Conservation (phyloP, 2,888 invertebrate genomes). For the Thymelicus sylvestris region DNA sequence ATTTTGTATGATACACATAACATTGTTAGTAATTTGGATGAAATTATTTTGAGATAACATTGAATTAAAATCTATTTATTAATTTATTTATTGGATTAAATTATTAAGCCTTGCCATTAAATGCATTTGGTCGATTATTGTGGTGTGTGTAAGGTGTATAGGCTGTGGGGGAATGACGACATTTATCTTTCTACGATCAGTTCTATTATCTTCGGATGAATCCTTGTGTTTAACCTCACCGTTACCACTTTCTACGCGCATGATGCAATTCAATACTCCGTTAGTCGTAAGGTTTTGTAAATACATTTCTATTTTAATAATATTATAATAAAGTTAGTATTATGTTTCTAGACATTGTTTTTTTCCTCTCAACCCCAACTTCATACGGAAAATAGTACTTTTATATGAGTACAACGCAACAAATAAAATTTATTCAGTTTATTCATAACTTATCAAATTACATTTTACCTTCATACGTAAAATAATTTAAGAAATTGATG, state of each 20-base stretch:
- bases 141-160: conserved; percentile 42
- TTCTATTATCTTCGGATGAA: conserved; percentile 37
- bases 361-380: conserved; percentile 16
- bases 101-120: conserved; percentile 77
- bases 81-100: conserved; percentile 76
- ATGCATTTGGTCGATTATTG: conserved; percentile 69
- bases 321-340: conserved; percentile 51
- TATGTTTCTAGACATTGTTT: conserved; percentile 43
- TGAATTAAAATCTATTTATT: conserved; percentile 49
- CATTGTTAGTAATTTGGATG: conserved; percentile 57
- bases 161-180: conserved; percentile 50
- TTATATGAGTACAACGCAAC: too few species aligned
- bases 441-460: too few species aligned
- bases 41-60: conserved; percentile 55
- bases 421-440: too few species aligned
- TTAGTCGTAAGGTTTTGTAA: conserved; percentile 76
- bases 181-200: conserved; percentile 5
- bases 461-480: too few species aligned
- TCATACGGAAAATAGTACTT: too few species aligned
- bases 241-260: conserved; percentile 70
- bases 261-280: conserved; percentile 79
- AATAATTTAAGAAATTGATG: too few species aligned
- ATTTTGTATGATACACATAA: conserved; percentile 52
- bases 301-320: conserved; percentile 67
- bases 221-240: conserved; percentile 52